Evolutionary conservation across 2,888 invertebrate genomes (phyloP).

Genomic region (Ophioninae sp.): DNA sequence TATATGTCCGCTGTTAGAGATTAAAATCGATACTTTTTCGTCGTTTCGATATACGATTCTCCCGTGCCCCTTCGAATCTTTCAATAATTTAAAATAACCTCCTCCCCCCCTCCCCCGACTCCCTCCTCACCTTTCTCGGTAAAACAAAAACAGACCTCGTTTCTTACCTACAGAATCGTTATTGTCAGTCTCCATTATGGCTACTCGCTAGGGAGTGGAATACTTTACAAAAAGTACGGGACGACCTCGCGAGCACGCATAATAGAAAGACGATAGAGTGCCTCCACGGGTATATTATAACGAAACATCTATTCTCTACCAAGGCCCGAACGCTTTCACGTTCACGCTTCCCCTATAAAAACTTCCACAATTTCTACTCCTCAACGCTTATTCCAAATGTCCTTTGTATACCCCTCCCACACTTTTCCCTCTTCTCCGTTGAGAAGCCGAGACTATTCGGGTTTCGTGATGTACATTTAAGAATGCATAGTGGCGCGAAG

Average conservation of each 20-base stretch:
- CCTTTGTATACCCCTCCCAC: neutral
- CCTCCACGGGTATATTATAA: neutral
- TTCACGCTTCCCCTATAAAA: neutral
- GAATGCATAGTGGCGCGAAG: neutral
- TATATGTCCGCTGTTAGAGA: neutral
- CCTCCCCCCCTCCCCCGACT: too few relatives aligned
- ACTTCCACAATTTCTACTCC: neutral
- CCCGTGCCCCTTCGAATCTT: neutral
- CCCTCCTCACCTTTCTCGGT: neutral
- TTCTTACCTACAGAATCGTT: neutral
- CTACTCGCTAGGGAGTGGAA: neutral
- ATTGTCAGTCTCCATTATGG: neutral
- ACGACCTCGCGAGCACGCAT: neutral
- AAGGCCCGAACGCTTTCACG: neutral
- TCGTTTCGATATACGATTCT: neutral
- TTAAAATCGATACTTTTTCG: neutral
- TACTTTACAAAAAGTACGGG: neutral
- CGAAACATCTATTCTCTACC: neutral
- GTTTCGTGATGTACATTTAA: neutral
- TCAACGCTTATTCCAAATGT: neutral
- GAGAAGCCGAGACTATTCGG: neutral
- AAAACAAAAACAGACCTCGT: neutral
- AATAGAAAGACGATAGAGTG: neutral
- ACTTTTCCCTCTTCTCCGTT: neutral
- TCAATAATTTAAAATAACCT: neutral